These are phyloP conservation scores for Oopsacas minuta DNA, from an alignment of 37 sponge, comb jelly and placozoan genomes.

Conservation along the genomic window DNA sequence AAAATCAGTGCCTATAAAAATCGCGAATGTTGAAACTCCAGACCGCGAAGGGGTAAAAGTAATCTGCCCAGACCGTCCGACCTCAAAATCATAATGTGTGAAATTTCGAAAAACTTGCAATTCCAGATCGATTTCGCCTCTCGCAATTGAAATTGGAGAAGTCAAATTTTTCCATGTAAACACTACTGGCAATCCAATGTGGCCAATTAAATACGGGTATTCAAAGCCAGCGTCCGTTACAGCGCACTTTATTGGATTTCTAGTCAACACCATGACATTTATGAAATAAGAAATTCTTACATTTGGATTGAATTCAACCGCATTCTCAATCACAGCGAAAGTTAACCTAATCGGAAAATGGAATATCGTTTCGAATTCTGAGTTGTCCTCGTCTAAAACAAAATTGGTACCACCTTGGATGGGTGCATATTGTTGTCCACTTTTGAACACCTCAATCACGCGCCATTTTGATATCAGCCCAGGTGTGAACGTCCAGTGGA, in stretches of 20 bases:
- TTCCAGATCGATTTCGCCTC: neutral
- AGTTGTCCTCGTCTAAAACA: neutral
- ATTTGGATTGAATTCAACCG: neutral
- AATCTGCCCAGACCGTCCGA: slow-evolving; percentile 1
- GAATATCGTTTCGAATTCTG: neutral
- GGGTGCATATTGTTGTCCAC: neutral
- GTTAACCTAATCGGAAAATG: neutral
- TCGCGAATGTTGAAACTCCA: neutral
- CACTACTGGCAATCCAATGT: neutral
- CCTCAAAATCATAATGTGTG: neutral
- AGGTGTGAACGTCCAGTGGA: neutral
- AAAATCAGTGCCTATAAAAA: neutral
- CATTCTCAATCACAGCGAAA: neutral
- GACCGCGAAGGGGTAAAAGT: neutral
- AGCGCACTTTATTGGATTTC: neutral
- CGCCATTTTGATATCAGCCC: neutral
- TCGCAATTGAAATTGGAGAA: neutral
- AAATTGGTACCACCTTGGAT: neutral
- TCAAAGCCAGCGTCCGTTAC: neutral
- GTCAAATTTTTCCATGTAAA: neutral
- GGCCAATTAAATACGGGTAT: neutral
- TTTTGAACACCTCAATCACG: neutral
- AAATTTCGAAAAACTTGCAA: neutral
- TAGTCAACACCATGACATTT: neutral
- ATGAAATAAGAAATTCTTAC: neutral